Percentiles rank a stretch among this genome's conserved stretches.
phyloP scores from a whole-genome alignment of 1,140 invertebrate genomes.

The Caligus rogercresseyi region DNA sequence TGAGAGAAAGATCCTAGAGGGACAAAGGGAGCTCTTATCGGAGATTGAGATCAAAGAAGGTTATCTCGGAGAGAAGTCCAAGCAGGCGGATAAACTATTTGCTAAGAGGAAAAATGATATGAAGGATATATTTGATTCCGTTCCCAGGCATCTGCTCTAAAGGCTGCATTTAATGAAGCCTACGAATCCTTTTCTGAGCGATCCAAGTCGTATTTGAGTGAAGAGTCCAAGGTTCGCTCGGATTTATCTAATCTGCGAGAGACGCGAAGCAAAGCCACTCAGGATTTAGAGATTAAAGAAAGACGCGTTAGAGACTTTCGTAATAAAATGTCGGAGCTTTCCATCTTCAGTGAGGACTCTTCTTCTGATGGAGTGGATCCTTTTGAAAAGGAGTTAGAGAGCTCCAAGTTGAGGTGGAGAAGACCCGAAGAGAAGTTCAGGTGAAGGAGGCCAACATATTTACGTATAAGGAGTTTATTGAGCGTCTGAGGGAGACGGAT shows the following conservation, averaged over 20 bases:
- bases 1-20: neutral
- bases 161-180: neutral
- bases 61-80: neutral
- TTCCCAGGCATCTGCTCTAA: neutral
- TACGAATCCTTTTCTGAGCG: neutral
- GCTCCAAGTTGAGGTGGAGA: conserved; percentile 8
- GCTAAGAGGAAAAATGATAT: neutral
- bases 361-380: conserved; percentile 4
- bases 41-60: neutral
- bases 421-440: conserved; percentile 7
- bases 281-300: neutral
- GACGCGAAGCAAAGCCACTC: neutral
- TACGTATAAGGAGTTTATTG: conserved; percentile 10
- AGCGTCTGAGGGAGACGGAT: conserved; percentile 1
- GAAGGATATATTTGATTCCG: neutral
- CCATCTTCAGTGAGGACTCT: neutral
- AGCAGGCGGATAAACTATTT: neutral
- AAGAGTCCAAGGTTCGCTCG: neutral
- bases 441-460: conserved; percentile 18
- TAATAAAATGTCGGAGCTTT: neutral
- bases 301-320: neutral
- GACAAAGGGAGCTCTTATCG: neutral
- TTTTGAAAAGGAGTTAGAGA: conserved; percentile 8
- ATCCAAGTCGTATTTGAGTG: neutral
- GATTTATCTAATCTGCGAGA: neutral